A percentile compares a stretch with the other conserved stretches of the same genome.
phyloP scores from a whole-genome alignment of 2,797 vertebrate genomes.

The Euthynnus affinis region DNA sequence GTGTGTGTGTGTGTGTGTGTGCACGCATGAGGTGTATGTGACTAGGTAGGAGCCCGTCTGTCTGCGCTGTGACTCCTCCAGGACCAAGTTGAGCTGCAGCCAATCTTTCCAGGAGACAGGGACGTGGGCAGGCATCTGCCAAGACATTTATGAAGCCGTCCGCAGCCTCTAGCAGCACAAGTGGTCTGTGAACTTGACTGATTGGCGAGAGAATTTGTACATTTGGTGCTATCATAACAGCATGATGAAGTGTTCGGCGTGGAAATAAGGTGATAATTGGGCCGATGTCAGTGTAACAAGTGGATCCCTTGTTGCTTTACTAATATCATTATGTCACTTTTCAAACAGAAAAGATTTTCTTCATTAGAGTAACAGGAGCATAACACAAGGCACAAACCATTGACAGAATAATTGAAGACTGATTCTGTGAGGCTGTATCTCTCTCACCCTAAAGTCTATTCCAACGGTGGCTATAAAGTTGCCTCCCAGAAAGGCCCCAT shows the following conservation, averaged over 20 bases:
- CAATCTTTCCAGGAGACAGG: constrained; percentile 66
- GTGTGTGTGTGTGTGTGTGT: constrained; percentile 12
- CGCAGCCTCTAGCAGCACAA: constrained; percentile 69
- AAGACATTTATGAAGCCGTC: constrained; percentile 67
- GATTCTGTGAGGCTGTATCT: constrained; percentile 24
- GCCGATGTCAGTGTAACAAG: constrained; percentile 39
- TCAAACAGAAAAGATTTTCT: constrained; percentile 16
- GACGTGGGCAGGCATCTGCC: constrained; percentile 75
- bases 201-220: constrained; percentile 63
- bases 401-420: constrained; percentile 22
- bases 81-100: constrained; percentile 52
- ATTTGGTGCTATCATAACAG: constrained; percentile 51
- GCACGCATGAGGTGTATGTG: constrained; percentile 8
- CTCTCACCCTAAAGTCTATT: constrained; percentile 99
- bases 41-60: constrained; percentile 55
- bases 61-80: constrained; percentile 64
- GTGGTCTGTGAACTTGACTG: constrained; percentile 74
- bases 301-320: constrained; percentile 31
- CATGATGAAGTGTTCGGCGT: constrained; percentile 54
- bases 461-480: constrained; percentile 99
- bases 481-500: constrained; percentile 96
- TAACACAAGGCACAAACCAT: not conserved
- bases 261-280: constrained; percentile 71
- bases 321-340: constrained; percentile 28
- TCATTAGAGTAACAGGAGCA: constrained; percentile 1